Evolutionary conservation across 1,140 invertebrate genomes (phyloP).

Genomic region (Meloidogyne floridensis): DNA sequence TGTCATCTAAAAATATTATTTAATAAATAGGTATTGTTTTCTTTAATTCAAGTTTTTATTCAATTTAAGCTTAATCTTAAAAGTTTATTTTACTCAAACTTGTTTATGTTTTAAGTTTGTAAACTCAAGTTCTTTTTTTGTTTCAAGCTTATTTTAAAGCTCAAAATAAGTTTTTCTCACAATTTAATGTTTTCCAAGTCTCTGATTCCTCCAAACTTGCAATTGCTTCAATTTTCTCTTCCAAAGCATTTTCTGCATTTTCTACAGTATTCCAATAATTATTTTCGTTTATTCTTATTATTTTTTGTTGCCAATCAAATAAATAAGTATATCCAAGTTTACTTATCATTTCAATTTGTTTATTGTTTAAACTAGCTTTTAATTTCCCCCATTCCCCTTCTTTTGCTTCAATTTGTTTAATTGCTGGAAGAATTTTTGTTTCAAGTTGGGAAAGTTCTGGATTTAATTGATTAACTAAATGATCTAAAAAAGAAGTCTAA

Average conservation of each 20-base stretch:
- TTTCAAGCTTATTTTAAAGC: too few relatives aligned
- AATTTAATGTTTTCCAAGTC: background rate
- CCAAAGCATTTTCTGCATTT: background rate
- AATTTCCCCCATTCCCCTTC: constrained; percentile 16
- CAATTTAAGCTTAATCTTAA: too few relatives aligned
- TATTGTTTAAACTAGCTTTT: constrained; percentile 14
- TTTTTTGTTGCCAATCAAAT: constrained; percentile 16
- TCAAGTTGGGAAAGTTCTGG: constrained; percentile 17
- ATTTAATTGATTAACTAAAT: constrained; percentile 4
- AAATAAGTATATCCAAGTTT: constrained; percentile 16
- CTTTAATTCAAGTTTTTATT: too few relatives aligned
- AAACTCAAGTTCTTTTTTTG: too few relatives aligned
- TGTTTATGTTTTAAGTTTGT: too few relatives aligned
- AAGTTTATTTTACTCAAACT: too few relatives aligned
- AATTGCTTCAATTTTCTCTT: constrained; percentile 11
- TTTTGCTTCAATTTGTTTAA: constrained; percentile 12
- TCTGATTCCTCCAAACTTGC: background rate
- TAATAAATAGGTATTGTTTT: too few relatives aligned
- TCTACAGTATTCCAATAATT: background rate
- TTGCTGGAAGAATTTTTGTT: constrained; percentile 11
- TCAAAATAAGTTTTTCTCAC: background rate
- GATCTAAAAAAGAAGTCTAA: background rate
- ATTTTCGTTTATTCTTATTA: background rate
- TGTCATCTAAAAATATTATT: background rate
- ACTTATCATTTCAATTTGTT: background rate